These are phyloP conservation scores for Pachycephus smyrnensis DNA, from an alignment of 2,888 invertebrate genomes.

Conservation along the genomic window DNA sequence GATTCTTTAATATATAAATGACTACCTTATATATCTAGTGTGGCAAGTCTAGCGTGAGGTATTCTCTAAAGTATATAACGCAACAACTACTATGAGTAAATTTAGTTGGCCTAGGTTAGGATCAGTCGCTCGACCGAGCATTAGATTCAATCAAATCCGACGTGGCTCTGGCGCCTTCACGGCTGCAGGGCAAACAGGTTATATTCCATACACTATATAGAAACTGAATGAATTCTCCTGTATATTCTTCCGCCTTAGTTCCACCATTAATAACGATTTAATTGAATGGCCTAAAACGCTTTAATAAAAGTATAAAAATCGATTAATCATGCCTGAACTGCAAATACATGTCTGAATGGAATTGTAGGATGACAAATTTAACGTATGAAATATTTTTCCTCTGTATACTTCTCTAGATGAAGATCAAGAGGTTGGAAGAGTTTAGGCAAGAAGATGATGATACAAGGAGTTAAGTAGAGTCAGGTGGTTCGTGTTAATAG, in stretches of 20 bases:
- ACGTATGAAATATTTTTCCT: neutral
- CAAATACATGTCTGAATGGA: neutral
- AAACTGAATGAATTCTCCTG: neutral
- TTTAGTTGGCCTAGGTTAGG: neutral
- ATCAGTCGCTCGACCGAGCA: neutral
- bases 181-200: neutral
- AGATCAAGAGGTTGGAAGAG: neutral
- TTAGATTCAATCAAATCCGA: neutral
- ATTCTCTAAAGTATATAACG: neutral
- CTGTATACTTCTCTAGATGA: neutral
- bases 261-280: neutral
- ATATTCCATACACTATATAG: neutral
- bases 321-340: neutral
- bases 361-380: neutral
- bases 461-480: slow-evolving; percentile 38
- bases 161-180: neutral
- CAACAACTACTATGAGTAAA: neutral
- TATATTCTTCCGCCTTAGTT: neutral
- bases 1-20: too few relatives aligned
- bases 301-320: neutral
- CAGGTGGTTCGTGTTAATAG: slow-evolving; percentile 55
- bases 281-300: neutral
- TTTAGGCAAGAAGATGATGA: neutral
- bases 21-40: neutral
- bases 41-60: neutral